A percentile compares a stretch with the other conserved stretches of the same genome.
Evolutionary conservation across 2,797 vertebrate genomes (phyloP).

Genomic region (Lepilemur ruficaudatus): DNA sequence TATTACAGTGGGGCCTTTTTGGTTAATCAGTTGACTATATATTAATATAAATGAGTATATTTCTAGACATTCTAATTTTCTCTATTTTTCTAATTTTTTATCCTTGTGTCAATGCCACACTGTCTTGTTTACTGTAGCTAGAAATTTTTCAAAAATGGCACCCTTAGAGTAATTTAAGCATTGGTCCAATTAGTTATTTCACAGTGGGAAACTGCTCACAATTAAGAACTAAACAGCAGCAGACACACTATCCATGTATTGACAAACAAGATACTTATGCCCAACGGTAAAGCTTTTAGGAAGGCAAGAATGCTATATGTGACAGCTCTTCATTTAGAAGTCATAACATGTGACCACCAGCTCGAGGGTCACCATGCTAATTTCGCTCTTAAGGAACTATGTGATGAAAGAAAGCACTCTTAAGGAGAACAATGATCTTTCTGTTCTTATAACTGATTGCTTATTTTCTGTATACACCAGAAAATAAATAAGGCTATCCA

Average conservation of each 20-base stretch:
- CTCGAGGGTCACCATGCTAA: conserved; percentile 65
- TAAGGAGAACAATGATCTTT: conserved; percentile 71
- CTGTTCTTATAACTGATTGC: conserved; percentile 76
- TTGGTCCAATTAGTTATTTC: conserved; percentile 71
- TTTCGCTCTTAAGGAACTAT: conserved; percentile 67
- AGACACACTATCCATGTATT: conserved; percentile 58
- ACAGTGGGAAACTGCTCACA: conserved; percentile 53
- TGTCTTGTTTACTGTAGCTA: not conserved
- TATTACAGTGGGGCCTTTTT: not conserved
- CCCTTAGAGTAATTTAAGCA: conserved; percentile 56
- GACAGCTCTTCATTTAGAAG: conserved; percentile 62
- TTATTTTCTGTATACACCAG: conserved; percentile 57
- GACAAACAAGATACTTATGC: conserved; percentile 64
- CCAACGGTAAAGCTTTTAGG: conserved; percentile 42
- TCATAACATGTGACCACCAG: conserved; percentile 43
- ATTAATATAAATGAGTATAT: not conserved
- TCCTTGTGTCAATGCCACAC: not conserved
- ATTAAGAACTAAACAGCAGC: conserved; percentile 65
- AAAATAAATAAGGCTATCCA: conserved; percentile 72
- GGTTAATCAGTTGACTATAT: not conserved
- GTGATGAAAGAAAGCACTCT: conserved; percentile 74
- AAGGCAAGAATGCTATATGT: conserved; percentile 52
- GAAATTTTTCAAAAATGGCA: conserved; percentile 39
- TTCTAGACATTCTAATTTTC: not conserved
- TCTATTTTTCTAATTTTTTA: not conserved